Evolutionary conservation across 2,113 vertebrate species (phyloP).

Genomic region (Perognathus longimembris): DNA sequence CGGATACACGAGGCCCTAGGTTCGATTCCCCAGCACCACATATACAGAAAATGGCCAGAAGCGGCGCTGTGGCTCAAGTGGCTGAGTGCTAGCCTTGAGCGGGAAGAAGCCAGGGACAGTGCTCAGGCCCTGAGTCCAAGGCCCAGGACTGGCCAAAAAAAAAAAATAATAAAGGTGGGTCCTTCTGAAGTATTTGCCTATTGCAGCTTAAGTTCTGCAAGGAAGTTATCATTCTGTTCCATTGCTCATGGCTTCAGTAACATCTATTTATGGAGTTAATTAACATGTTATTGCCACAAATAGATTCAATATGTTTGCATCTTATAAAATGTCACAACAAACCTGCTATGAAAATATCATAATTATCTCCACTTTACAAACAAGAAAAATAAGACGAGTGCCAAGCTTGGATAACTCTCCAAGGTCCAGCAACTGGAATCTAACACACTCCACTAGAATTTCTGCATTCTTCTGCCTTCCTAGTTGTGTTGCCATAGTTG

Average conservation of each 20-base stretch:
- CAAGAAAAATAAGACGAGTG: neutral
- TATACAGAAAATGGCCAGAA: too few species aligned
- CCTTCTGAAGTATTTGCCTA: neutral
- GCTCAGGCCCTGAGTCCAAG: too few species aligned
- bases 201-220: neutral
- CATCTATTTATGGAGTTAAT: neutral
- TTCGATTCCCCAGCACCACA: too few species aligned
- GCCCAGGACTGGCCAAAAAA: too few species aligned
- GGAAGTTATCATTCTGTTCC: neutral
- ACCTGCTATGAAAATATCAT: neutral
- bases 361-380: slow-evolving; percentile 18
- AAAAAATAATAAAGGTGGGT: too few species aligned
- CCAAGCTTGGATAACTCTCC: neutral
- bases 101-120: too few species aligned
- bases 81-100: too few species aligned
- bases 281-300: neutral
- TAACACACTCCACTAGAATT: neutral
- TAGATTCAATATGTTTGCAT: neutral
- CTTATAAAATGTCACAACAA: neutral
- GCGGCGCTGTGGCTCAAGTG: too few species aligned
- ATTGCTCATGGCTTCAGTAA: neutral
- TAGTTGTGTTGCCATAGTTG: neutral
- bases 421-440: neutral
- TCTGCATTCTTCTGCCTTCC: neutral
- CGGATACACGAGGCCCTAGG: too few species aligned